A percentile compares a stretch with the other conserved stretches of the same genome.
These are phyloP conservation scores for Addax nasomaculatus DNA, from an alignment of 2,113 vertebrate genomes.

Conservation along the genomic window DNA sequence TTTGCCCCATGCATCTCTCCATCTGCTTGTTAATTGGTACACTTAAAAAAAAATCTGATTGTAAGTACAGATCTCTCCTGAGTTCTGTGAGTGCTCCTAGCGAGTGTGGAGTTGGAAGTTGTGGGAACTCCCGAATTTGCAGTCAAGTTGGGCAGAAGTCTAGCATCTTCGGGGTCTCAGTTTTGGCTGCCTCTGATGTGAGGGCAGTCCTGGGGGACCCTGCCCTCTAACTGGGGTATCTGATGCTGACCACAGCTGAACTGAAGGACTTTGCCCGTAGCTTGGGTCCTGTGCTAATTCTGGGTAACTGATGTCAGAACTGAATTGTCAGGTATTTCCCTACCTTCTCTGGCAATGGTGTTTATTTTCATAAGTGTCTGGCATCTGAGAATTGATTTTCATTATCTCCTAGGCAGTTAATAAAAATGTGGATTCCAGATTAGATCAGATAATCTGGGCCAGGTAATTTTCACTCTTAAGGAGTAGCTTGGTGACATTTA, in stretches of 20 bases:
- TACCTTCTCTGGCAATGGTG: neutral
- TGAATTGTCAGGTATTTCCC: neutral
- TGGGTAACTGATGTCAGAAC: neutral
- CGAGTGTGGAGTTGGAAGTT: neutral
- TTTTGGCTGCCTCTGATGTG: neutral
- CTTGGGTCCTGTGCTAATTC: neutral
- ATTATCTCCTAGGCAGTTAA: neutral
- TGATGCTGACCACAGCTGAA: neutral
- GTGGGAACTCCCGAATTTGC: too few relatives aligned
- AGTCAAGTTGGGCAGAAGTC: neutral
- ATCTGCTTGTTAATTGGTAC: neutral
- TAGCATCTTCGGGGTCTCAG: too few relatives aligned
- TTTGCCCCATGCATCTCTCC: neutral
- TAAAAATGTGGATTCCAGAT: neutral
- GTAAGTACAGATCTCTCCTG: neutral
- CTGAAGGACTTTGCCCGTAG: neutral
- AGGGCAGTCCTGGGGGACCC: too few relatives aligned
- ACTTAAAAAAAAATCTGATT: neutral
- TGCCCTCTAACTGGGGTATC: neutral
- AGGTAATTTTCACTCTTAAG: neutral
- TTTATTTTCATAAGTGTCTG: constrained; percentile 53
- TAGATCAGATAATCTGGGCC: neutral
- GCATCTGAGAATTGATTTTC: neutral
- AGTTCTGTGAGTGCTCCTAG: neutral
- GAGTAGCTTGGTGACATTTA: neutral